Percentiles rank a stretch among this genome's conserved stretches.
These are phyloP conservation scores for Istiophorus platypterus DNA, from an alignment of 2,113 vertebrate species.

Conservation along the genomic window DNA sequence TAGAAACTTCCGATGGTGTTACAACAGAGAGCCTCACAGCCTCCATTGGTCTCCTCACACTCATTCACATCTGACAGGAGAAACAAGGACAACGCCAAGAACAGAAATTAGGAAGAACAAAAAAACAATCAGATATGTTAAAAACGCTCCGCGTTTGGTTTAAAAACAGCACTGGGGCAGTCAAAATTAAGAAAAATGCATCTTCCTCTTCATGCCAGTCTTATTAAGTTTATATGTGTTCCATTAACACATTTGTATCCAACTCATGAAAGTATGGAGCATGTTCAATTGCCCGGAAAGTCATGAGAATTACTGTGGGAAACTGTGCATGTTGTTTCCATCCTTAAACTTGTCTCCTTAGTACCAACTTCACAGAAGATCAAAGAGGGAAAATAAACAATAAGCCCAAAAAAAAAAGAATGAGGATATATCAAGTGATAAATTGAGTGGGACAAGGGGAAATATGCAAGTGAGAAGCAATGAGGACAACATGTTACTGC, in stretches of 20 bases:
- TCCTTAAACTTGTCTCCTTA: constrained; percentile 10
- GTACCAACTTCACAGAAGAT: constrained; percentile 13
- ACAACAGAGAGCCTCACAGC: constrained; percentile 84
- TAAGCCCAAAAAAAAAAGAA: constrained; percentile 40
- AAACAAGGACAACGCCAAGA: constrained; percentile 24
- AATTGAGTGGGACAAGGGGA: constrained; percentile 25
- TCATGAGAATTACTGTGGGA: constrained; percentile 23
- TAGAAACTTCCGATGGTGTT: constrained; percentile 90
- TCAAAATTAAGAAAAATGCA: constrained; percentile 5
- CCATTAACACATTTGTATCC: constrained; percentile 17
- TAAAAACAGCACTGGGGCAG: not conserved
- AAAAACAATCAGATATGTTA: constrained; percentile 7
- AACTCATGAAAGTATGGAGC: constrained; percentile 39
- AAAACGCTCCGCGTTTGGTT: not conserved
- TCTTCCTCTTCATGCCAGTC: constrained; percentile 29
- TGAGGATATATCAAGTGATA: constrained; percentile 12
- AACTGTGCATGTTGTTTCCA: constrained; percentile 34
- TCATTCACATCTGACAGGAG: constrained; percentile 85
- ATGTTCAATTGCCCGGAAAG: constrained; percentile 36
- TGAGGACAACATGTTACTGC: too few species aligned
- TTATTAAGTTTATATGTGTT: constrained; percentile 37
- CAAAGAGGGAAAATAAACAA: constrained; percentile 4
- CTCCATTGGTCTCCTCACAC: constrained; percentile 83
- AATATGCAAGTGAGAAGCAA: too few species aligned
- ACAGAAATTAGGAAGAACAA: not conserved